phyloP scores from a whole-genome alignment of 2,113 vertebrate genomes.

The Hippocampus guttulatus region DNA sequence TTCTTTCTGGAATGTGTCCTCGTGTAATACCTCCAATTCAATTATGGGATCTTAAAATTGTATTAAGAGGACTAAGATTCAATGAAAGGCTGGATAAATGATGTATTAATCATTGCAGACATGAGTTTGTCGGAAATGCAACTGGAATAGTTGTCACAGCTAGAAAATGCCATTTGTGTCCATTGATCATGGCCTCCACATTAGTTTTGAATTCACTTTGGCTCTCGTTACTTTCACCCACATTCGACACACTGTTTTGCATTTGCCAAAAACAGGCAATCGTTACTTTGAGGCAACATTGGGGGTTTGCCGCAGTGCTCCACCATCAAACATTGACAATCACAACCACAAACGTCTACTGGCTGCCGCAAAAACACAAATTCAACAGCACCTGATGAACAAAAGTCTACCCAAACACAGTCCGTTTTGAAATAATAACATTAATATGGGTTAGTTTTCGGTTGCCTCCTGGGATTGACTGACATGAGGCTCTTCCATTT shows the following conservation, averaged over 20 bases:
- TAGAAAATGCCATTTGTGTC: neutral
- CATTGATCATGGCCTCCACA: neutral
- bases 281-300: constrained; percentile 14
- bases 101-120: neutral
- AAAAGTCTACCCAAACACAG: constrained; percentile 1
- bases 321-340: constrained; percentile 21
- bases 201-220: neutral
- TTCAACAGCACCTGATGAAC: constrained; percentile 11
- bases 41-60: constrained; percentile 18
- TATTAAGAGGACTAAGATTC: constrained; percentile 10
- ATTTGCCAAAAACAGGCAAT: constrained; percentile 7
- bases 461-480: constrained; percentile 1
- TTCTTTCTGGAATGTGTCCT: constrained; percentile 33
- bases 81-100: neutral
- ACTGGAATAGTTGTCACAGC: neutral
- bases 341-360: constrained; percentile 19
- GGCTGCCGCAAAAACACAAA: constrained; percentile 12
- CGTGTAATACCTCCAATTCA: constrained; percentile 35
- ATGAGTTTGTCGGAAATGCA: neutral
- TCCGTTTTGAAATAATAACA: neutral
- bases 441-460: neutral
- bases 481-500: neutral
- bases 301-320: constrained; percentile 4
- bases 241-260: constrained; percentile 7
- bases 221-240: neutral